These are phyloP conservation scores for Mustela lutreola DNA, from an alignment of 2,113 vertebrate genomes.

Conservation along the genomic window DNA sequence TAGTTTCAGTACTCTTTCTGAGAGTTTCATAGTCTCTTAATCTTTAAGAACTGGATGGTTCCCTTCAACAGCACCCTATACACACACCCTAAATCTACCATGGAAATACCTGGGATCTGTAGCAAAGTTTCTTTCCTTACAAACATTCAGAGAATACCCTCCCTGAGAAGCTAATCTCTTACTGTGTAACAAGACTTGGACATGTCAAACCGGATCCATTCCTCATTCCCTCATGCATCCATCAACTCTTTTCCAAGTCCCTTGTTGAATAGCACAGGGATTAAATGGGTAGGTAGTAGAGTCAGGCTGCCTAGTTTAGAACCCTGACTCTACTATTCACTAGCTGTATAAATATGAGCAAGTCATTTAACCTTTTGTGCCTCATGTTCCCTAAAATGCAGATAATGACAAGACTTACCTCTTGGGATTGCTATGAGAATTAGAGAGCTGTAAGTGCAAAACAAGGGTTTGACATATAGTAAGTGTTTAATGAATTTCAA, in stretches of 20 bases:
- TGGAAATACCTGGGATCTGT: background rate
- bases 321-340: background rate
- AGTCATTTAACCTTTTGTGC: background rate
- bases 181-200: background rate
- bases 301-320: background rate
- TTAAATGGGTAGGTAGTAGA: background rate
- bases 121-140: background rate
- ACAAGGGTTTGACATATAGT: background rate
- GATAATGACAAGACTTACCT: background rate
- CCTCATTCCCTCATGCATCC: background rate
- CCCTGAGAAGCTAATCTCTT: background rate
- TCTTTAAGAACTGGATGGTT: background rate
- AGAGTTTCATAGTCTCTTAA: background rate
- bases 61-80: background rate
- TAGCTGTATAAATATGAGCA: background rate
- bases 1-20: background rate
- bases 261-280: background rate
- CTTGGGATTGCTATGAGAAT: background rate
- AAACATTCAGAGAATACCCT: background rate
- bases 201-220: too few species aligned
- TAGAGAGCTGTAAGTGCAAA: background rate
- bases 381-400: background rate
- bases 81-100: background rate
- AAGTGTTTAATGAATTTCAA: conserved; percentile 28
- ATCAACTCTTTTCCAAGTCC: background rate